These are phyloP conservation scores for Apodemia zela DNA, from an alignment of 2,888 invertebrate species.

Conservation along the genomic window DNA sequence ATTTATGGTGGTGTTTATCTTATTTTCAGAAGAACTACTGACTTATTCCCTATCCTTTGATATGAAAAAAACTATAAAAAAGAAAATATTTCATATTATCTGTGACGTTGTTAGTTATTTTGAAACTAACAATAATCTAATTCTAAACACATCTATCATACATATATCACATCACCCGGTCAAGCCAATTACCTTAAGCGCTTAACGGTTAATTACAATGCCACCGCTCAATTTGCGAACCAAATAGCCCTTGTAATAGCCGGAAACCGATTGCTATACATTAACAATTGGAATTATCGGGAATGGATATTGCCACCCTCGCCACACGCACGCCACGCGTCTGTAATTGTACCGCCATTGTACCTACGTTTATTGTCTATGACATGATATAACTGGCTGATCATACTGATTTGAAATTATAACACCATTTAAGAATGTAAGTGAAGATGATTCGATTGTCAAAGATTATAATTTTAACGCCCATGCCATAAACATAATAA, in stretches of 20 bases:
- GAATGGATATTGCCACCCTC: slow-evolving; percentile 49
- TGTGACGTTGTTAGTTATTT: too few relatives aligned
- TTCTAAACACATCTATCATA: not conserved
- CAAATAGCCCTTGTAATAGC: slow-evolving; percentile 58
- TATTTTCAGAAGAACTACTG: too few relatives aligned
- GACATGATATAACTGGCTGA: slow-evolving; percentile 31
- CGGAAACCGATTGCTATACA: slow-evolving; percentile 53
- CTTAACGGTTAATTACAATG: slow-evolving; percentile 60
- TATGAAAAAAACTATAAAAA: too few relatives aligned
- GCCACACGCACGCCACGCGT: slow-evolving; percentile 53
- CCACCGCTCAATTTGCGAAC: slow-evolving; percentile 56
- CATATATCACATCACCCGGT: slow-evolving; percentile 30
- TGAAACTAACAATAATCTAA: not conserved
- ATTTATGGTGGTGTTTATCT: too few relatives aligned
- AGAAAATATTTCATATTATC: too few relatives aligned
- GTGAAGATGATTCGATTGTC: slow-evolving; percentile 13
- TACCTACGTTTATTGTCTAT: slow-evolving; percentile 62
- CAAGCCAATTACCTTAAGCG: slow-evolving; percentile 48
- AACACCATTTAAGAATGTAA: slow-evolving; percentile 20
- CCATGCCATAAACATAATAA: too few relatives aligned
- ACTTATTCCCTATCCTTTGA: too few relatives aligned
- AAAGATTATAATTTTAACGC: not conserved
- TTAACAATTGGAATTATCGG: slow-evolving; percentile 68
- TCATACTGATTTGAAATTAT: slow-evolving; percentile 30
- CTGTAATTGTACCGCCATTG: slow-evolving; percentile 59